Base-by-base conservation (phyloP, 1,140 invertebrate species). In the Drepana arcuata region DNA sequence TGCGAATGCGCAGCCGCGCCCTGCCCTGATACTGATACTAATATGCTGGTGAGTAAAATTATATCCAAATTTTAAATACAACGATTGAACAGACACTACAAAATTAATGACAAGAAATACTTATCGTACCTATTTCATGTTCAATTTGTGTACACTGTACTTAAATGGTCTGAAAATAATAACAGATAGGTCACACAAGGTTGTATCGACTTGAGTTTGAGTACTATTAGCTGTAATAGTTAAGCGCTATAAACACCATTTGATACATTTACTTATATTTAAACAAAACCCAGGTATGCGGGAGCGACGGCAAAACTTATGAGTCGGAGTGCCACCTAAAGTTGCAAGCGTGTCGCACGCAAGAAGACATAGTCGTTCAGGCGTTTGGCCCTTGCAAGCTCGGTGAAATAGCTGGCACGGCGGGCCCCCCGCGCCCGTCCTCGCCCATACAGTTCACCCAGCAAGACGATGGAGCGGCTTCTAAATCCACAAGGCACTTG, bases 301-400 rank as follows among this genome's bases (percentile, higher is more conserved):
- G 91, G 7, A 92, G 91, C 62, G 92, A 94, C 74, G 91, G 91
- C 10, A 90, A 92, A 68, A 92, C 91, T 10, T 93, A 94, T 65
- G 87, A 88, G 50, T 90, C 88, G 15, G 89, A 91, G 45, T 93
- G 91, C 62, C 88, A 92, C 59, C 84, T 93, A 16, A 87, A 89
- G 48, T 79, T 91, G 34, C 88, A 91, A 72, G 91, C 91, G 21
- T 95, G 93, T 83, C 87, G 90, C 28, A 87, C 91, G 48, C 93
- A 95, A 83, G 92, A 91, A 57, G 89, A 94, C 67, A 91, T 96
- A 43, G 88, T 91, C 10, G 88, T 95, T 1, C 89, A 91, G 61
- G 89, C 92, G 13, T 89, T 91, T 44, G 94, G 93, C 24, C 88
- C 90, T 27, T 93, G 91, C 74, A 90, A 89, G 87, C 86, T 90